Percentiles rank a stretch among this genome's conserved stretches.
Conservation (phyloP, 2,113 vertebrate genomes). For the Lagopus leucura region DNA sequence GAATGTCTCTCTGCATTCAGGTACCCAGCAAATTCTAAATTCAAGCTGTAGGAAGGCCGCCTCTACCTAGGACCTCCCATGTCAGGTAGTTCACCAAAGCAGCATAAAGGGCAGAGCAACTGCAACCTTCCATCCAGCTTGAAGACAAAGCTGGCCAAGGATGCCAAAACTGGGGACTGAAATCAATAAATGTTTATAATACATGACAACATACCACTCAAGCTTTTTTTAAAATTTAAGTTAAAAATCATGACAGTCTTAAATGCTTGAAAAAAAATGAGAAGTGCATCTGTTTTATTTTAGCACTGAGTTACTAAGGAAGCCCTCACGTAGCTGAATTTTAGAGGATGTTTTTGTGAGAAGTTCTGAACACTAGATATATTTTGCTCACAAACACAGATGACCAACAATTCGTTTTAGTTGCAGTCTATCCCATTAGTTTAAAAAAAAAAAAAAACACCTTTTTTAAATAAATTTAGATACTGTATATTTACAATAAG, state of each 20-base stretch:
- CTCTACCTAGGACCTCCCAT: background rate
- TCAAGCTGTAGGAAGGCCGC: background rate
- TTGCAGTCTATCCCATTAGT: background rate
- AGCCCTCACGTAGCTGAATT: background rate
- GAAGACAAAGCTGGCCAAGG: background rate
- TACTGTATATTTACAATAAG: background rate
- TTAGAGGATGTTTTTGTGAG: background rate
- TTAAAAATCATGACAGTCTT: background rate
- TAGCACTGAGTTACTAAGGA: background rate
- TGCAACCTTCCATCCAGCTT: background rate
- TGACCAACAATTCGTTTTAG: background rate
- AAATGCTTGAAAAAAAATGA: background rate
- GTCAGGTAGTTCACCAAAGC: background rate
- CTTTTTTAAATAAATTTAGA: background rate
- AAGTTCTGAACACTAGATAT: background rate
- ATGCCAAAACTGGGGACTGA: background rate
- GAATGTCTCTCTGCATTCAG: background rate
- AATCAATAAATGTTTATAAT: background rate
- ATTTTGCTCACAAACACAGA: background rate
- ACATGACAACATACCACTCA: background rate
- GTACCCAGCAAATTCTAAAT: background rate
- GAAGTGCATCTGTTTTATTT: background rate
- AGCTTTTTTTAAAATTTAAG: background rate
- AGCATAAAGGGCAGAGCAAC: no score
- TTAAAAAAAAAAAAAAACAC: background rate